These are phyloP conservation scores for Gila orcuttii DNA, from an alignment of 2,113 vertebrate species.

Conservation along the genomic window DNA sequence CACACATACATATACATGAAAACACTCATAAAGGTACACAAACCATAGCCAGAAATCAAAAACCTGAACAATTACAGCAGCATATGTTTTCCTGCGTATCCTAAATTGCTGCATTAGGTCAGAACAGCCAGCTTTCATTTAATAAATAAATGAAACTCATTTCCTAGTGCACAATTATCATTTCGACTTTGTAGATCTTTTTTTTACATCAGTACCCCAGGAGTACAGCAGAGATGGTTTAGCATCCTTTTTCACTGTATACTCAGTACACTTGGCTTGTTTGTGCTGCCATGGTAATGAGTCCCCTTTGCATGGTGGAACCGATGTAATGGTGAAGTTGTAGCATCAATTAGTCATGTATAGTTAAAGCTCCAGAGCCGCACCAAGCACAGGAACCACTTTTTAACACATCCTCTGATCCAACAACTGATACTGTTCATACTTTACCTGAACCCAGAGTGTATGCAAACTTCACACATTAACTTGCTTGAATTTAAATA, in stretches of 20 bases:
- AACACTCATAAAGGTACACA: slow-evolving; percentile 42
- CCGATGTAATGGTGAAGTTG: slow-evolving; percentile 73
- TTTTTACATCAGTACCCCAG: slow-evolving; percentile 78
- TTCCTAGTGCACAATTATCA: slow-evolving; percentile 85
- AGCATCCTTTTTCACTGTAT: slow-evolving; percentile 82
- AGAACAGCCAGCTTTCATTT: slow-evolving; percentile 90
- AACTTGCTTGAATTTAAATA: slow-evolving; percentile 12
- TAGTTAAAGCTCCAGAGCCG: slow-evolving; percentile 56
- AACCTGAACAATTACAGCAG: slow-evolving; percentile 67
- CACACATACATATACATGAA: slow-evolving; percentile 41
- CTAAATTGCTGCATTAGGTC: slow-evolving; percentile 76
- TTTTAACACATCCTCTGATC: slow-evolving; percentile 22
- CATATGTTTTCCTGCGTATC: slow-evolving; percentile 64
- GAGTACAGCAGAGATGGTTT: slow-evolving; percentile 77
- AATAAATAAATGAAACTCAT: slow-evolving; percentile 87
- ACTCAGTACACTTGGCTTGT: slow-evolving; percentile 80
- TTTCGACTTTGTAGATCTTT: slow-evolving; percentile 70
- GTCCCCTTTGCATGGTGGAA: slow-evolving; percentile 83
- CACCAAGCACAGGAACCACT: slow-evolving; percentile 20
- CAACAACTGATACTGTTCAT: slow-evolving; percentile 9
- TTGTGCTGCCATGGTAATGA: slow-evolving; percentile 81
- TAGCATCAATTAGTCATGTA: slow-evolving; percentile 64
- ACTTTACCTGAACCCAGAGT: background rate
- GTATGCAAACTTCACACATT: background rate
- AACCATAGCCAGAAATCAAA: slow-evolving; percentile 52